phyloP scores from a whole-genome alignment of 1,140 invertebrate species.

The Grapholita molesta region DNA sequence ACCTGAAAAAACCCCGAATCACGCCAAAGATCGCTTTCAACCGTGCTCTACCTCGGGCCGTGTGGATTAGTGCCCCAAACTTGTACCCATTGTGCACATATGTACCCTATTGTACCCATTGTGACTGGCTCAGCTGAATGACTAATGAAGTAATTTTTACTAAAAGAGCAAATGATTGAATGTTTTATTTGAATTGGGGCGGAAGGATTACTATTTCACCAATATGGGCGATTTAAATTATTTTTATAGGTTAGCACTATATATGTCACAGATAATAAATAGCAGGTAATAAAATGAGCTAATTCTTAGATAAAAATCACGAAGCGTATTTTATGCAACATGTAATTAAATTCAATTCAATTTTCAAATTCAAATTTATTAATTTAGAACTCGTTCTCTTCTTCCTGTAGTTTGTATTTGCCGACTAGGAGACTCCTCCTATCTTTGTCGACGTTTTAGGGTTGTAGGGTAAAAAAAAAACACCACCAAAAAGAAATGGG shows the following conservation, averaged over 20 bases:
- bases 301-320: no score
- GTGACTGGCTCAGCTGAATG: slow-evolving; percentile 6
- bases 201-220: slow-evolving; percentile 1
- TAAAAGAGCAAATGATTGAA: slow-evolving; percentile 1
- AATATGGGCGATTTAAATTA: not conserved
- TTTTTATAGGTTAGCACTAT: not conserved
- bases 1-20: not conserved
- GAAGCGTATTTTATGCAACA: no score
- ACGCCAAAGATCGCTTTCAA: not conserved
- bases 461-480: no score
- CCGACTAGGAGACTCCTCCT: no score
- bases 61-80: slow-evolving; percentile 2
- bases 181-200: not conserved
- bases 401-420: no score
- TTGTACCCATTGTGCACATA: slow-evolving; percentile 4
- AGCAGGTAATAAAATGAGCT: no score
- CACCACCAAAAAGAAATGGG: no score
- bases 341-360: no score
- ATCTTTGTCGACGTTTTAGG: no score
- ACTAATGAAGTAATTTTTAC: slow-evolving; percentile 16
- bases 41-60: not conserved
- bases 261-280: no score
- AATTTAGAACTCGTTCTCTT: no score
- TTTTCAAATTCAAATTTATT: no score
- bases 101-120: slow-evolving; percentile 8